These are phyloP conservation scores for Leptosomus discolor DNA, from an alignment of 2,113 vertebrate species.

Conservation along the genomic window DNA sequence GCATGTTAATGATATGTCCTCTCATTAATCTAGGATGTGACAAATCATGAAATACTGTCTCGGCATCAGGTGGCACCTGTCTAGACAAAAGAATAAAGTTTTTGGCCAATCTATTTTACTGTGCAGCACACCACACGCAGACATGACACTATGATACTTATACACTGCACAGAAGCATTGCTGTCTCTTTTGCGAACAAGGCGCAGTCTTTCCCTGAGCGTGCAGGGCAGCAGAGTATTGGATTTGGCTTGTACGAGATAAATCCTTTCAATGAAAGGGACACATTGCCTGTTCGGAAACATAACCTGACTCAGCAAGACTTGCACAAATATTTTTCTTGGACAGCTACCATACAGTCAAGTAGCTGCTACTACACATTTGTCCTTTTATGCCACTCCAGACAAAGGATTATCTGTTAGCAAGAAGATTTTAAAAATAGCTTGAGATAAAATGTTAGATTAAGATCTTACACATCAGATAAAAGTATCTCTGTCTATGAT, in stretches of 20 bases:
- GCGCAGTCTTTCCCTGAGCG: neutral
- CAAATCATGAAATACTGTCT: neutral
- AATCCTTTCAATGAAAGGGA: slow-evolving; percentile 1
- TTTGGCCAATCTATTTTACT: neutral
- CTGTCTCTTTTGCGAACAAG: neutral
- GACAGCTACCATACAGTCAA: neutral
- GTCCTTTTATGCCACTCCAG: neutral
- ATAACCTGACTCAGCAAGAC: slow-evolving; percentile 36
- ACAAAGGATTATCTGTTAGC: slow-evolving; percentile 20
- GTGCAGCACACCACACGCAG: neutral
- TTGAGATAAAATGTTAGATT: neutral
- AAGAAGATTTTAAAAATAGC: neutral
- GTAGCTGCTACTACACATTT: slow-evolving; percentile 31
- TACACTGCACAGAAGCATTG: neutral
- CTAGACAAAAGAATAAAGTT: neutral
- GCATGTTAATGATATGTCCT: neutral
- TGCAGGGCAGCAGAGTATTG: neutral
- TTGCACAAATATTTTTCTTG: slow-evolving; percentile 54
- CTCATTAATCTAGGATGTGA: neutral
- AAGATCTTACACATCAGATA: neutral
- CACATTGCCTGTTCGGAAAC: neutral
- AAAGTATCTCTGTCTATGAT: neutral
- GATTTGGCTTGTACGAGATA: neutral
- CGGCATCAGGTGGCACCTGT: neutral
- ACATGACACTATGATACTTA: neutral